Evolutionary conservation across 2,113 vertebrate genomes (phyloP).

Genomic region (Oreochromis tanganicae): DNA sequence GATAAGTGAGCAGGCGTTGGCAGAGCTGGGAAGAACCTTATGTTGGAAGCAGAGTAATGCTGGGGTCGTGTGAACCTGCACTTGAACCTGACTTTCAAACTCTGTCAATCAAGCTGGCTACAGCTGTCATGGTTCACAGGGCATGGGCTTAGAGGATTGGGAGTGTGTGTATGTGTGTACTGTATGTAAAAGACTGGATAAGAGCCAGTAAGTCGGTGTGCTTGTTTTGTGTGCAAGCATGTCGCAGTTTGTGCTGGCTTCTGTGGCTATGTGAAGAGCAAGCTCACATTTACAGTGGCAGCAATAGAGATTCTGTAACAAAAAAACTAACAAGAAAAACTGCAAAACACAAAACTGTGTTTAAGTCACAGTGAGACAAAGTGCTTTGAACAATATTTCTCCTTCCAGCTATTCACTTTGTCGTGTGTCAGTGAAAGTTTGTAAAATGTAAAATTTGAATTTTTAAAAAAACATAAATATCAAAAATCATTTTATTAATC

Average conservation of each 20-base stretch:
- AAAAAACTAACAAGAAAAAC: background rate
- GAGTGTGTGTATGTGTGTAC: background rate
- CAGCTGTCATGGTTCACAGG: constrained; percentile 60
- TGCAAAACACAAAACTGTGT: background rate
- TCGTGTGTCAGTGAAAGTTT: background rate
- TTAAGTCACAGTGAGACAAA: background rate
- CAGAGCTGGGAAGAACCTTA: background rate
- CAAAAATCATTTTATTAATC: background rate
- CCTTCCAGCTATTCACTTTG: background rate
- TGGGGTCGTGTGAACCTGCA: constrained; percentile 51
- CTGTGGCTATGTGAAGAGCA: background rate
- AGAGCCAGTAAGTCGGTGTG: background rate
- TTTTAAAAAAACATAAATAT: background rate
- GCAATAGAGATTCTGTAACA: background rate
- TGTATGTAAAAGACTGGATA: constrained; percentile 15
- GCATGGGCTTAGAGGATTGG: constrained; percentile 1
- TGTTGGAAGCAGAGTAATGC: constrained; percentile 3
- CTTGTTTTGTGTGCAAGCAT: background rate
- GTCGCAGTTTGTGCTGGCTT: background rate
- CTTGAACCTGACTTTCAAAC: constrained; percentile 60
- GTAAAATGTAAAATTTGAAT: background rate
- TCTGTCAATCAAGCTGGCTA: constrained; percentile 58
- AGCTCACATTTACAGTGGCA: background rate
- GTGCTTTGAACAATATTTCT: background rate
- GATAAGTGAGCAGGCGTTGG: constrained; percentile 36